These are phyloP conservation scores for Maconellicoccus hirsutus DNA, from an alignment of 1,140 invertebrate genomes.

Conservation along the genomic window DNA sequence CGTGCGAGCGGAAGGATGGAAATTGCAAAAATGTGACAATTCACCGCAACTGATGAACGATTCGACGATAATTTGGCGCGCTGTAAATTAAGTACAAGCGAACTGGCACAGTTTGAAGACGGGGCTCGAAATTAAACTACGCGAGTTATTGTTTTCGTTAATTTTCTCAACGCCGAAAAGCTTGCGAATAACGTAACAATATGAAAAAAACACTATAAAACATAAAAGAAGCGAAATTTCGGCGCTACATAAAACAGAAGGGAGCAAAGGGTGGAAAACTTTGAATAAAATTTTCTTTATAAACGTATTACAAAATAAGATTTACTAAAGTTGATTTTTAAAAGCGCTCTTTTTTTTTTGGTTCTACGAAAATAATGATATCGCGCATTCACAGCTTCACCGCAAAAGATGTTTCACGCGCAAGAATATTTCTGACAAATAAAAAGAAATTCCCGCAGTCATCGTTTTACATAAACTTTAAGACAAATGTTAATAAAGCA, in stretches of 20 bases:
- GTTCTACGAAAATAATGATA: not conserved
- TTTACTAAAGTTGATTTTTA: not conserved
- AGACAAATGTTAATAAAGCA: constrained; percentile 9
- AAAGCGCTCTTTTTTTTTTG: not conserved
- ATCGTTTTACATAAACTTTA: not conserved
- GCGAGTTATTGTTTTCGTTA: not conserved
- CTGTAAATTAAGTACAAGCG: not conserved
- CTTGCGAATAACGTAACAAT: not conserved
- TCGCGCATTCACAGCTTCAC: not conserved
- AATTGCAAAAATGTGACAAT: too few relatives aligned
- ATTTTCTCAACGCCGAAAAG: not conserved
- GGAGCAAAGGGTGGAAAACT: not conserved
- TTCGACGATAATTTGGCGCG: not conserved
- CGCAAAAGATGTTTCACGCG: not conserved
- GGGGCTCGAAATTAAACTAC: not conserved
- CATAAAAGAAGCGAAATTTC: not conserved
- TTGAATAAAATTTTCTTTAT: constrained; percentile 10
- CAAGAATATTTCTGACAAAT: constrained; percentile 5
- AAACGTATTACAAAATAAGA: constrained; percentile 9
- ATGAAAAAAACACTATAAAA: not conserved
- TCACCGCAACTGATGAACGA: not conserved
- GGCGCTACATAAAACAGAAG: not conserved
- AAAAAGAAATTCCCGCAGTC: not conserved
- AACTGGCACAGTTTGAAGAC: not conserved
- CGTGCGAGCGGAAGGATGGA: too few relatives aligned